Base-by-base conservation (phyloP, 2,797 vertebrate genomes). In the Mormyrus proboscirostris region DNA sequence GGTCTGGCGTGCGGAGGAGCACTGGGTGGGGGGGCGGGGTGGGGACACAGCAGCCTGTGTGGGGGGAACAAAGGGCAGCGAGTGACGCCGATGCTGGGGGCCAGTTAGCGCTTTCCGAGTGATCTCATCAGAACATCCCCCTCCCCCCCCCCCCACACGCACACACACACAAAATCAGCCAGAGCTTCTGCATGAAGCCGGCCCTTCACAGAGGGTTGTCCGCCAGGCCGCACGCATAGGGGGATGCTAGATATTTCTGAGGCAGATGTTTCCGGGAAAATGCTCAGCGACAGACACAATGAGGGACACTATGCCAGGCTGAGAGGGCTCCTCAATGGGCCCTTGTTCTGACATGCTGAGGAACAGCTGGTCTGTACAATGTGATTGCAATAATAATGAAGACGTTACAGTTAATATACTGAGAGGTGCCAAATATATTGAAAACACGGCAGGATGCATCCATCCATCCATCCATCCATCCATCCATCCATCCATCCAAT, bases 21-120 rank as follows among this genome's bases (percentile, higher is more conserved):
- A 59, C 57, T n/a, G 55, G 59, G 22, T 8, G 59, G 57, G 57
- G 6, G 59, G 22, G 22, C 4, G 4, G 59, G 59, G n/a, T 8
- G 94, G 90, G 89, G 92, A 95, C 94, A 95, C 93, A 94, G 91
- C 92, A 1, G 93, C 90, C 93, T 94, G 90, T 95, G 92, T 92
- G 53, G 86, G 88, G 14, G 69, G 90, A 89, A 95, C 94, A 96
- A 96, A 95, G 92, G 89, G 90, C 93, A 94, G 94, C 95, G 95
- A 96, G 95, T 95, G 95, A 93, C 92, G 94, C 10, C 92, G 95
- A 95, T 95, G 95, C 94, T 92, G 87, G 49, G 19, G 90, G 90
- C 92, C 92, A 82, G 88, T 92, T 94, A 92, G 93, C 91, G 92
- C 92, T 94, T 95, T 94, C 84, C 93, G 93, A 93, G 90, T 94